A percentile compares a stretch with the other conserved stretches of the same genome.
phyloP scores from a whole-genome alignment of 2,113 vertebrate species.

The Lipophrys pholis region DNA sequence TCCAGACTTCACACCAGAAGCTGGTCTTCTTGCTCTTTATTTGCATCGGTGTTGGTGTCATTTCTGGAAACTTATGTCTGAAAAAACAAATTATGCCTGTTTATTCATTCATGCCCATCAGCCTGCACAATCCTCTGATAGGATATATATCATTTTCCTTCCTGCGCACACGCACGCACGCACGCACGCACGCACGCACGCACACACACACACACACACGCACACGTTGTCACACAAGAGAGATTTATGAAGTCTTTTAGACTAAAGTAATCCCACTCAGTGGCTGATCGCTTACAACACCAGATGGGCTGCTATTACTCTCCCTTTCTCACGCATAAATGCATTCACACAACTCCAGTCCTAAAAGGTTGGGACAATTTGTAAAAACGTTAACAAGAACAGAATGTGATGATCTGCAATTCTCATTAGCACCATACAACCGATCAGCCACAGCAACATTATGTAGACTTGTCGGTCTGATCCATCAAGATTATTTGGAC shows the following conservation, averaged over 20 bases:
- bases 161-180: neutral
- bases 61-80: conserved; percentile 25
- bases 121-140: too few relatives aligned
- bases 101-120: too few relatives aligned
- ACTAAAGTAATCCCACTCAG: conserved; percentile 55
- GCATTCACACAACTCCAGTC: neutral
- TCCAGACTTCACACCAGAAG: neutral
- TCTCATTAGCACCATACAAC: too few relatives aligned
- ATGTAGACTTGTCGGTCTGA: too few relatives aligned
- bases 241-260: conserved; percentile 55
- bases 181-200: neutral
- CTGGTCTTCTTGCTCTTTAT: neutral
- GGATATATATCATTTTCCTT: too few relatives aligned
- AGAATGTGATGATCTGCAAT: too few relatives aligned
- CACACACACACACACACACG: conserved; percentile 12
- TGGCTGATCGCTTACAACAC: conserved; percentile 39
- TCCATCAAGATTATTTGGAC: too few relatives aligned
- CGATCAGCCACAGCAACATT: too few relatives aligned
- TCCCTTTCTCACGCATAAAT: conserved; percentile 15
- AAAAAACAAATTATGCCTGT: neutral
- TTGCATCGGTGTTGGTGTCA: conserved; percentile 4
- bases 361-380: too few relatives aligned
- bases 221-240: neutral
- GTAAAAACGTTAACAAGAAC: too few relatives aligned
- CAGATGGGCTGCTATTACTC: conserved; percentile 47